These are phyloP conservation scores for Mantis religiosa DNA, from an alignment of 2,888 invertebrate species.

Conservation along the genomic window DNA sequence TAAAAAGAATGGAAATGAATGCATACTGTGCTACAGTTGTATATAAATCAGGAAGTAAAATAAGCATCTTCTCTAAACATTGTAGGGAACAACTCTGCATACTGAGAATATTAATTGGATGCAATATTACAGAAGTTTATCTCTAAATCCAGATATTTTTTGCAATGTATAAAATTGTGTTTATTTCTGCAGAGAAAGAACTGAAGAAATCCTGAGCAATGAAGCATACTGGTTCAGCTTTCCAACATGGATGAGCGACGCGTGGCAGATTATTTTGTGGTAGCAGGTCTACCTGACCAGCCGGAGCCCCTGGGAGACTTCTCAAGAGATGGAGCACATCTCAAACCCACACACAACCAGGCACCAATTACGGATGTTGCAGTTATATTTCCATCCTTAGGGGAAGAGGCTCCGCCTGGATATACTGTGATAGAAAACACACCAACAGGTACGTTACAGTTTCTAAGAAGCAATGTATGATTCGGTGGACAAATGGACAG, in stretches of 20 bases:
- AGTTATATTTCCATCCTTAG: slow-evolving; percentile 82
- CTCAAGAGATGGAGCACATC: slow-evolving; percentile 64
- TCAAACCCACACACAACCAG: slow-evolving; percentile 75
- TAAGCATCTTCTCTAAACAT: too few species aligned
- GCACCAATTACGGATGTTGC: slow-evolving; percentile 96
- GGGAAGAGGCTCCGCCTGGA: slow-evolving; percentile 78
- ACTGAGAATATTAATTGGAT: too few species aligned
- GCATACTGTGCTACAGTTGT: too few species aligned
- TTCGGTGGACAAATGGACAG: neutral
- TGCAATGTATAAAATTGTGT: too few species aligned
- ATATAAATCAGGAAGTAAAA: too few species aligned
- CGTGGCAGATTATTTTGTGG: slow-evolving; percentile 97
- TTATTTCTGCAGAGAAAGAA: neutral
- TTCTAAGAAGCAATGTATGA: neutral
- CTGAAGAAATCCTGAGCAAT: neutral
- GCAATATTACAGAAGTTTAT: neutral
- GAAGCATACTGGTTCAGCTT: neutral
- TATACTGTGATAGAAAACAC: slow-evolving; percentile 71
- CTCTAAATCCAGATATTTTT: neutral
- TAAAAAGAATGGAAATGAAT: too few species aligned
- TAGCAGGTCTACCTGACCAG: slow-evolving; percentile 87
- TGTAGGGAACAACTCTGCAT: too few species aligned
- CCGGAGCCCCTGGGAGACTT: slow-evolving; percentile 76
- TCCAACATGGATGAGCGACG: slow-evolving; percentile 72
- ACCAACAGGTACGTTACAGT: slow-evolving; percentile 57